Evolutionary conservation across 2,113 vertebrate species (phyloP).

Genomic region (Calidris pugnax): DNA sequence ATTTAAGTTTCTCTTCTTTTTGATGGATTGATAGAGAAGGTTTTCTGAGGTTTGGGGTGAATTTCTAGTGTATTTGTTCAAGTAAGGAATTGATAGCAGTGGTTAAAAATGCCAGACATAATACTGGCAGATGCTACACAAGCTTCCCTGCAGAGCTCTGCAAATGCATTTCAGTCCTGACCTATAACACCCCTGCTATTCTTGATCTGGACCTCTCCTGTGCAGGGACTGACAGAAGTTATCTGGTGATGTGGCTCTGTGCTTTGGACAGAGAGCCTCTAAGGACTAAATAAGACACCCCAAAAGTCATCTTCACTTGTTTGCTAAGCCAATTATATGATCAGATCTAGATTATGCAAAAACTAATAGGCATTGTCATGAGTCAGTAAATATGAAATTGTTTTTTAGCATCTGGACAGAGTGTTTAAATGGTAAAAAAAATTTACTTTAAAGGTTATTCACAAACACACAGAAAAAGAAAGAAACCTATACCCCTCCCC

Average conservation of each 20-base stretch:
- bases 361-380: neutral
- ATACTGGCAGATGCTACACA: neutral
- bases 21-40: neutral
- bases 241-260: neutral
- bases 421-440: neutral
- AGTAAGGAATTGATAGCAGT: neutral
- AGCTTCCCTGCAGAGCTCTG: neutral
- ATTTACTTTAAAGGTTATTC: neutral
- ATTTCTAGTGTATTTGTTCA: neutral
- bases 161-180: neutral
- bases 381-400: slow-evolving; percentile 20
- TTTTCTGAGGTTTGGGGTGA: neutral
- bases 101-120: neutral
- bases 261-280: neutral
- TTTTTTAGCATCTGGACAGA: neutral
- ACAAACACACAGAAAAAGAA: neutral
- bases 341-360: neutral
- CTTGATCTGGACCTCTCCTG: neutral
- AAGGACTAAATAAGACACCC: neutral
- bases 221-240: neutral
- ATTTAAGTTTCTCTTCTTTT: neutral
- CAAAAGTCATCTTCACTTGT: neutral
- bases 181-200: neutral
- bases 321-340: neutral
- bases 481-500: neutral